These are phyloP conservation scores for Pelochelys cantorii DNA, from an alignment of 2,797 vertebrate species.

Conservation along the genomic window DNA sequence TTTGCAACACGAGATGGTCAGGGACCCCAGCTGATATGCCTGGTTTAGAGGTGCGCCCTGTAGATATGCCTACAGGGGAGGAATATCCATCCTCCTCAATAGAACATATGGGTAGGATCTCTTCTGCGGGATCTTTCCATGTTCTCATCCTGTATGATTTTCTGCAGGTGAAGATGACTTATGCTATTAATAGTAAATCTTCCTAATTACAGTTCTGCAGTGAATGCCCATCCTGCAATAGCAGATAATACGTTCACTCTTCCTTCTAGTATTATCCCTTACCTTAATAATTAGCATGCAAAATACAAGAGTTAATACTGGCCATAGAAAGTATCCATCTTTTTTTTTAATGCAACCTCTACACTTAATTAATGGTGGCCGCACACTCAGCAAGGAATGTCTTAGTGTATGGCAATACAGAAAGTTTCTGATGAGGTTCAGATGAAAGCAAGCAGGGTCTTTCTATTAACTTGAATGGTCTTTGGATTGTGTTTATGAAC, in stretches of 20 bases:
- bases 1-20: not conserved
- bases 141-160: not conserved
- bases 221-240: not conserved
- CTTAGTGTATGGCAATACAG: not conserved
- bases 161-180: not conserved
- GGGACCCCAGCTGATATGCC: not conserved
- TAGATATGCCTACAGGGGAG: not conserved
- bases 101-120: not conserved
- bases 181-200: not conserved
- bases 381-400: not conserved
- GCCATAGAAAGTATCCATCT: not conserved
- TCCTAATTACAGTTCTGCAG: constrained; percentile 24
- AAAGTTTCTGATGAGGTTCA: not conserved
- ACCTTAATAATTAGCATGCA: not conserved
- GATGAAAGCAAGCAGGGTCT: not conserved
- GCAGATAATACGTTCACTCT: not conserved
- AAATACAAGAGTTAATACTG: constrained; percentile 35
- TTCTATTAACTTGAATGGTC: not conserved
- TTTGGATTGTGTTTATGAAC: not conserved
- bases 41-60: not conserved
- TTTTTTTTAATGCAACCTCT: not conserved
- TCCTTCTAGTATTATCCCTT: not conserved
- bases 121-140: not conserved
- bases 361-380: not conserved
- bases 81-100: not conserved